Evolutionary conservation across 1,140 invertebrate genomes (phyloP).

Genomic region (Drosophila azteca): DNA sequence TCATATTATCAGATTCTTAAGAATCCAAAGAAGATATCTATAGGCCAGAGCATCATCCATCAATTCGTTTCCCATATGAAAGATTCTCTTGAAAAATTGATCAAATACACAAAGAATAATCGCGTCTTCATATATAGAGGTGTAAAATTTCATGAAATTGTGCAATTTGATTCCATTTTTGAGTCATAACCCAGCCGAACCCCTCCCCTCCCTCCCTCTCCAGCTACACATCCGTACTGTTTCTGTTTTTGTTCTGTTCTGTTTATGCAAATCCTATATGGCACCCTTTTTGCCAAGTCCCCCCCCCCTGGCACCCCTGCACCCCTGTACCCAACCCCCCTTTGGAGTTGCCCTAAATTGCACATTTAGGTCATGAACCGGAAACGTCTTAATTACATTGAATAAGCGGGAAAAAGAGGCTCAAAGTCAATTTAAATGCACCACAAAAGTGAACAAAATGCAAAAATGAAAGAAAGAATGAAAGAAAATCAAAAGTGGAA

Average conservation of each 20-base stretch:
- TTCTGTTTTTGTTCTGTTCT: neutral
- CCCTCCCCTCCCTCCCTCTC: no score
- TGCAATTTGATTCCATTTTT: slow-evolving; percentile 24
- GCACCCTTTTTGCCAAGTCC: neutral
- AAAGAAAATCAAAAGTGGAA: slow-evolving; percentile 32
- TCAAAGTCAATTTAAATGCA: slow-evolving; percentile 71
- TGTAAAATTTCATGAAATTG: slow-evolving; percentile 9
- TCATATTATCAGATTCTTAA: no score
- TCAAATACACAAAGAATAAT: no score
- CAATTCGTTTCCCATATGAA: no score
- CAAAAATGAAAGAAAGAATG: slow-evolving; percentile 7
- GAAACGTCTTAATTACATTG: slow-evolving; percentile 75
- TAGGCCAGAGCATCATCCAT: no score
- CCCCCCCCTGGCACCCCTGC: neutral
- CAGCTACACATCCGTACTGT: slow-evolving; percentile 2
- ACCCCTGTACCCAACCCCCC: no score
- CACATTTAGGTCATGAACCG: slow-evolving; percentile 73
- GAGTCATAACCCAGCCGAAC: slow-evolving; percentile 3
- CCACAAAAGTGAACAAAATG: slow-evolving; percentile 42
- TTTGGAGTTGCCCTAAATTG: slow-evolving; percentile 31
- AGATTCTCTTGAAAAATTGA: no score
- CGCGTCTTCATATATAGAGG: no score
- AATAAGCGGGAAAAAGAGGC: slow-evolving; percentile 55
- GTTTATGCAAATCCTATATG: slow-evolving; percentile 28
- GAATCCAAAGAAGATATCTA: no score